phyloP scores from a whole-genome alignment of 2,888 invertebrate species.

The Dilophus febrilis region DNA sequence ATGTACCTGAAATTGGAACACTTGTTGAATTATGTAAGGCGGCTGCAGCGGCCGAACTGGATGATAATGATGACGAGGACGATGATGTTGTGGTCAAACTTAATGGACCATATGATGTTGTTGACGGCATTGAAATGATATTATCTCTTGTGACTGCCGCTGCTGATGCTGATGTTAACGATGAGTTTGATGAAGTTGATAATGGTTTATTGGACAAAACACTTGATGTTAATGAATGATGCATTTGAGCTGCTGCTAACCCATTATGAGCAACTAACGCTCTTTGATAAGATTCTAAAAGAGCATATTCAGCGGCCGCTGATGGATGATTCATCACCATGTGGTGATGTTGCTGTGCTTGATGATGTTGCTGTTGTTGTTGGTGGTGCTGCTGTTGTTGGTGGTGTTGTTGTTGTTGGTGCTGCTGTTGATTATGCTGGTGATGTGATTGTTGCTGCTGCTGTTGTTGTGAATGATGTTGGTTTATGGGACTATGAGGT shows the following conservation, averaged over 20 bases:
- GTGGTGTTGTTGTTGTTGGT: no score
- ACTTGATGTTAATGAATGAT: slow-evolving; percentile 23
- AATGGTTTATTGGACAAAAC: slow-evolving; percentile 24
- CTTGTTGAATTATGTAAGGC: slow-evolving; percentile 5
- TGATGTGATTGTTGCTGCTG: no score
- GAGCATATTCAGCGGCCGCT: slow-evolving; percentile 43
- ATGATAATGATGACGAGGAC: slow-evolving; percentile 15
- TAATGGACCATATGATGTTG: slow-evolving; percentile 27
- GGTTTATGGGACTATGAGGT: no score
- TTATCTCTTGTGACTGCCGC: slow-evolving; percentile 18
- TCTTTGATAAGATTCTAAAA: slow-evolving; percentile 59
- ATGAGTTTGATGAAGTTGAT: slow-evolving; percentile 5
- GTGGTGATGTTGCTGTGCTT: no score
- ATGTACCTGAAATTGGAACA: slow-evolving; percentile 29
- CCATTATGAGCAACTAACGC: slow-evolving; percentile 37
- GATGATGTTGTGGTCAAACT: slow-evolving; percentile 22
- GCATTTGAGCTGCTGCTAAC: slow-evolving; percentile 21
- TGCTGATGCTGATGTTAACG: slow-evolving; percentile 19
- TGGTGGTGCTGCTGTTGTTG: no score
- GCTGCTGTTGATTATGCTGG: no score
- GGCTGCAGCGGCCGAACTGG: slow-evolving; percentile 9
- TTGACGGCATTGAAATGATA: no score
- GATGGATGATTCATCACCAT: slow-evolving; percentile 22
- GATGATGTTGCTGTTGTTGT: no score
- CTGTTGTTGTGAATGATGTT: no score